Evolutionary conservation across 2,797 vertebrate species (phyloP).

Genomic region (Characodon lateralis): DNA sequence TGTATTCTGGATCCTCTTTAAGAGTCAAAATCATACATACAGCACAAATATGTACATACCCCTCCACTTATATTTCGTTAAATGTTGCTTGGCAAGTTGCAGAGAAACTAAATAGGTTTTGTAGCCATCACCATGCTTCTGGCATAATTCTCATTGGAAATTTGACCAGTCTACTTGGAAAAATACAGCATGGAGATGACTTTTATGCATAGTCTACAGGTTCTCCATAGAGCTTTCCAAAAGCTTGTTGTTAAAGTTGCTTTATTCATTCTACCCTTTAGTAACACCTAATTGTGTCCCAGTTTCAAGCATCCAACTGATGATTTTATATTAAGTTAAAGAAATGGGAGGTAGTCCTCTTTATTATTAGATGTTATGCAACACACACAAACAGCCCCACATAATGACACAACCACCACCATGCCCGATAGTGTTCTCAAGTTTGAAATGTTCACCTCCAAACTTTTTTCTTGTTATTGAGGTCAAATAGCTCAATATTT

Average conservation of each 20-base stretch:
- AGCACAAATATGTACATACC: background rate
- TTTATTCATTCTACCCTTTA: background rate
- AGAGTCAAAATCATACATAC: background rate
- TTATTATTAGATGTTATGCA: no score
- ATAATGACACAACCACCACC: background rate
- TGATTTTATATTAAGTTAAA: background rate
- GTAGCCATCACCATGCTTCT: background rate
- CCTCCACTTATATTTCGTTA: background rate
- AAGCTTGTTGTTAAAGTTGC: background rate
- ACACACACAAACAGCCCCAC: background rate
- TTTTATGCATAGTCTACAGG: background rate
- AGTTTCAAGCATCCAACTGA: background rate
- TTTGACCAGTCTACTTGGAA: background rate
- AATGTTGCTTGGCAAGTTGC: background rate
- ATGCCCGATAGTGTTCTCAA: background rate
- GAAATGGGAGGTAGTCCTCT: no score
- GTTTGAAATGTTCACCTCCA: background rate
- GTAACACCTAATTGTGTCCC: background rate
- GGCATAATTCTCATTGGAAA: background rate
- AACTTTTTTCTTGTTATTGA: background rate
- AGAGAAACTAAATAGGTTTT: background rate
- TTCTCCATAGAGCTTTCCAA: background rate
- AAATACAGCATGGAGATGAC: background rate
- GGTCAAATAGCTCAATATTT: background rate
- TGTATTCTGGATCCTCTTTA: background rate